Conservation (phyloP, 1,140 invertebrate genomes). For the Megathymus violae region DNA sequence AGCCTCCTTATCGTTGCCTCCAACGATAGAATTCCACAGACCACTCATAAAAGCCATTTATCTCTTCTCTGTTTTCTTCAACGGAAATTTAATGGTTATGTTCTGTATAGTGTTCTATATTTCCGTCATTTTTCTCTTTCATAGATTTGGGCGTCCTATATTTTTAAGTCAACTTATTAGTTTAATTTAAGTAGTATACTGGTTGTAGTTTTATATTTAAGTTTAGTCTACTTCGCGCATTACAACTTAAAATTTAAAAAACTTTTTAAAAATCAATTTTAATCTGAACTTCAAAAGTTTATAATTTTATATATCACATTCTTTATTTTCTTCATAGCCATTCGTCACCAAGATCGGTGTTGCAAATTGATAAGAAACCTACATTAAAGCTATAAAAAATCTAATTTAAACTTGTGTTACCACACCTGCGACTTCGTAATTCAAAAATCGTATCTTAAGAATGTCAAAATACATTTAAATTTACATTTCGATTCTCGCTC, state of each 20-base stretch:
- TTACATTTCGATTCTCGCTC: constrained; percentile 9
- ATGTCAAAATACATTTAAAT: constrained; percentile 29
- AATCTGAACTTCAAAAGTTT: not conserved
- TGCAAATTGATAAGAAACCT: not conserved
- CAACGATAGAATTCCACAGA: constrained; percentile 77
- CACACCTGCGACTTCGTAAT: constrained; percentile 20
- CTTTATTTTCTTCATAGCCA: not conserved
- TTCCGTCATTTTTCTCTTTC: constrained; percentile 21
- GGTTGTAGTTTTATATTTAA: not conserved
- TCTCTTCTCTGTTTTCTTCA: constrained; percentile 47
- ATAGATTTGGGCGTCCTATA: constrained; percentile 23
- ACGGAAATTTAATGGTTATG: constrained; percentile 45
- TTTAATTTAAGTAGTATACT: not conserved
- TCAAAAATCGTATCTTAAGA: constrained; percentile 23
- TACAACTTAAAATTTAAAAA: not conserved
- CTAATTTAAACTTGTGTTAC: not conserved
- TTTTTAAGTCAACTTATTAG: not conserved
- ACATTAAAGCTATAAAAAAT: constrained; percentile 26
- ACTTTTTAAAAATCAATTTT: not conserved
- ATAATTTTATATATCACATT: not conserved
- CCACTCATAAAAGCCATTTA: constrained; percentile 80
- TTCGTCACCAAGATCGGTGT: not conserved
- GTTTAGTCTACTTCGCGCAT: not conserved
- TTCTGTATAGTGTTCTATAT: constrained; percentile 43
- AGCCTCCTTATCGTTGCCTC: constrained; percentile 64